phyloP scores from a whole-genome alignment of 2,113 vertebrate genomes.

The Mormyrus iriodes region DNA sequence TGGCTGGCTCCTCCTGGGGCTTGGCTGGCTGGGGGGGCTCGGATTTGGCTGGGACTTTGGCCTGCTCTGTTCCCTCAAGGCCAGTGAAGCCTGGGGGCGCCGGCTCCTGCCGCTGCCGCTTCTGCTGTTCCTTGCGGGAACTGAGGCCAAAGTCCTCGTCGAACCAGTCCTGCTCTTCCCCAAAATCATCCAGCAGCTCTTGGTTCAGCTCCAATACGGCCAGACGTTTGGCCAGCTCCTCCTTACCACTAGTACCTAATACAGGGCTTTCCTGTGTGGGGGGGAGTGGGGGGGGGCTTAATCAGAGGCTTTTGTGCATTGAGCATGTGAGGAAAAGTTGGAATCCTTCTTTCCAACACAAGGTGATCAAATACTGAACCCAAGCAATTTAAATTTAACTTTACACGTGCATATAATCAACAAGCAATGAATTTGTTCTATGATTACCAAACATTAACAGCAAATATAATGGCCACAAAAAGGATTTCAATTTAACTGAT shows the following conservation, averaged over 20 bases:
- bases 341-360: background rate
- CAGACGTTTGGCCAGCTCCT: conserved; percentile 85
- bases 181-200: conserved; percentile 75
- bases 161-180: conserved; percentile 95
- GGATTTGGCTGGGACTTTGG: conserved; percentile 62
- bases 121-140: conserved; percentile 72
- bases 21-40: conserved; percentile 62
- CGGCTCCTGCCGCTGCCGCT: conserved; percentile 59
- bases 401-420: background rate
- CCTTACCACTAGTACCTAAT: conserved; percentile 79
- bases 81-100: background rate
- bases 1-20: conserved; percentile 67
- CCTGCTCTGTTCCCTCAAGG: conserved; percentile 40
- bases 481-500: conserved; percentile 30
- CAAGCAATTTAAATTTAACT: background rate
- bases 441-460: background rate
- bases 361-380: background rate
- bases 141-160: conserved; percentile 97
- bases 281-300: background rate
- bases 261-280: conserved; percentile 76
- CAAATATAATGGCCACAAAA: background rate
- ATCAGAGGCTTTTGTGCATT: background rate
- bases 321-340: background rate
- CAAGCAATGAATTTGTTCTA: background rate
- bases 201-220: conserved; percentile 85